A percentile compares a stretch with the other conserved stretches of the same genome.
These are phyloP conservation scores for Emydoidea blandingii DNA, from an alignment of 2,797 vertebrate species.

Conservation along the genomic window DNA sequence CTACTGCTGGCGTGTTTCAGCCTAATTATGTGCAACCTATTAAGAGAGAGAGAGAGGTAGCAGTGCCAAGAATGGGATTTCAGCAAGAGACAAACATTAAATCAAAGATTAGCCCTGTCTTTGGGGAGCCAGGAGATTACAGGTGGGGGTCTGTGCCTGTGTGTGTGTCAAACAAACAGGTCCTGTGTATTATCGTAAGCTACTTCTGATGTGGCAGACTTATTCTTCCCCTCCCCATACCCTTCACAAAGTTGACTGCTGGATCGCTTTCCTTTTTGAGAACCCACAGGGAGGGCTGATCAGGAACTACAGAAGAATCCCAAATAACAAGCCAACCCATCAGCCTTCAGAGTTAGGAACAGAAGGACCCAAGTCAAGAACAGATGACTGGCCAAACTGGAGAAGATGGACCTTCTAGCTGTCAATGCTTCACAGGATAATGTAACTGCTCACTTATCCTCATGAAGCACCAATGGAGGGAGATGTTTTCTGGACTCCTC, in stretches of 20 bases:
- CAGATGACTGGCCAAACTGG: neutral
- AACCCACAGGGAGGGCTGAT: neutral
- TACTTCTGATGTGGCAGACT: neutral
- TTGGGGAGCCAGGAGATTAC: neutral
- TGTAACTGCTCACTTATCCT: neutral
- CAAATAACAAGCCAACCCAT: neutral
- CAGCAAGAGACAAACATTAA: neutral
- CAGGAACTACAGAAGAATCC: no score
- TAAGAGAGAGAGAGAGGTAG: no score
- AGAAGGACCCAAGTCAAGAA: neutral
- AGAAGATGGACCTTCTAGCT: neutral
- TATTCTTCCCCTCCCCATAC: neutral
- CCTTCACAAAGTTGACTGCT: neutral
- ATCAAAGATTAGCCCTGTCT: neutral
- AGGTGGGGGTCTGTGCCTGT: neutral
- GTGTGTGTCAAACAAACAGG: neutral
- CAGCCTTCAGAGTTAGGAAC: neutral
- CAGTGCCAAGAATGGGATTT: constrained; percentile 3
- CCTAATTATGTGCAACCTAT: neutral
- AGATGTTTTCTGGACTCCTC: neutral
- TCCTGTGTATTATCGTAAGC: neutral
- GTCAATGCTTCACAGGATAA: neutral
- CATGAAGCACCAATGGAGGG: neutral
- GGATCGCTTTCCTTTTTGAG: neutral
- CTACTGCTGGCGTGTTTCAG: neutral